Conservation (phyloP, 1,140 invertebrate genomes). For the Artemia franciscana region DNA sequence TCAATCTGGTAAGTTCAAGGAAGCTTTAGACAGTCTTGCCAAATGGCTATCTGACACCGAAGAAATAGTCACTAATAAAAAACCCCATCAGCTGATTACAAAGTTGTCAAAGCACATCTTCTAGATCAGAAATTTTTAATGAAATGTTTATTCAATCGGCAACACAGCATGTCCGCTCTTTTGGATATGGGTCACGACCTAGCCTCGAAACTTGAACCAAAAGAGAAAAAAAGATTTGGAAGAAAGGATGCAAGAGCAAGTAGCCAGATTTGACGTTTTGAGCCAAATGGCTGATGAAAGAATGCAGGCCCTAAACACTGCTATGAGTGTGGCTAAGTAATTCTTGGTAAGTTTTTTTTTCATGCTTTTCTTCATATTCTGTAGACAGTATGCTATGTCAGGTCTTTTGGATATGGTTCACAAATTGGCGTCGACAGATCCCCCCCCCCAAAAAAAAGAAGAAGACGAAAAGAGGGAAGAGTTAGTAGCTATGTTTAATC, state of each 20-base stretch:
- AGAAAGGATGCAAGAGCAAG: conserved; percentile 59
- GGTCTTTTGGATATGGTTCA: too few relatives aligned
- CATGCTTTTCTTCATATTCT: too few relatives aligned
- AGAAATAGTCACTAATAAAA: conserved; percentile 88
- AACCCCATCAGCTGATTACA: conserved; percentile 89
- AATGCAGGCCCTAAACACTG: conserved; percentile 62
- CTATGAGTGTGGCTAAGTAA: conserved; percentile 59
- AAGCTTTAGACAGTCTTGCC: conserved; percentile 30
- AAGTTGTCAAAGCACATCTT: conserved; percentile 69
- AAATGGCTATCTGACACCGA: conserved; percentile 89
- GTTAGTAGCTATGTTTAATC: too few relatives aligned
- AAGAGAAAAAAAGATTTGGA: conserved; percentile 68
- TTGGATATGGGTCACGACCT: conserved; percentile 70
- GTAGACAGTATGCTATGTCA: too few relatives aligned
- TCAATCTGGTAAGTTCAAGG: conserved; percentile 88
- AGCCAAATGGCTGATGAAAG: conserved; percentile 55
- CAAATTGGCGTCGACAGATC: too few relatives aligned
- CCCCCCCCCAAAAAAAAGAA: too few relatives aligned
- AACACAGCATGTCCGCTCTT: conserved; percentile 69
- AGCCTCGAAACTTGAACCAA: conserved; percentile 50
- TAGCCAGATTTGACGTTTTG: conserved; percentile 57
- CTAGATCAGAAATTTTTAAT: conserved; percentile 54
- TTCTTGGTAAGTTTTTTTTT: conserved; percentile 26
- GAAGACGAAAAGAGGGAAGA: too few relatives aligned
- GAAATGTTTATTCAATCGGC: conserved; percentile 81